Conservation (phyloP, 2,797 vertebrate genomes). For the Parotocinclus haroldoi region DNA sequence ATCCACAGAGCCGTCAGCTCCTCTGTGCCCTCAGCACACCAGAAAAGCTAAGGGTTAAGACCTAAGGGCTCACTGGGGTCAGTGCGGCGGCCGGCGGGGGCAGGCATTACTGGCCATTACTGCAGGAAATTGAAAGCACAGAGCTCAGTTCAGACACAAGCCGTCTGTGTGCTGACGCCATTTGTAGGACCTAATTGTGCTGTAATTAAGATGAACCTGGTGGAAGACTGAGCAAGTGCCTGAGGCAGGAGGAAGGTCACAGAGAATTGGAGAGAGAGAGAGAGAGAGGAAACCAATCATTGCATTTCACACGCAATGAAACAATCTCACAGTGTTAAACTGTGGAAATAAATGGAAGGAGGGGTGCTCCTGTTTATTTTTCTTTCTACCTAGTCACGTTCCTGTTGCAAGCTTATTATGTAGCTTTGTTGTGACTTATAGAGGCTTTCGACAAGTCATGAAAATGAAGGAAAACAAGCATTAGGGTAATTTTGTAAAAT, state of each 20-base stretch:
- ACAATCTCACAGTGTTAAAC: conserved; percentile 35
- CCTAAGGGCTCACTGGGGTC: conserved; percentile 44
- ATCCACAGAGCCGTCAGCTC: conserved; percentile 27
- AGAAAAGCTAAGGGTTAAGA: conserved; percentile 40
- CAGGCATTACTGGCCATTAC: conserved; percentile 54
- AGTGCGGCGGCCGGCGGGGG: conserved; percentile 38
- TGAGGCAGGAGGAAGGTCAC: conserved; percentile 46
- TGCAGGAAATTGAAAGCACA: conserved; percentile 60
- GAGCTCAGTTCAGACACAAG: conserved; percentile 41
- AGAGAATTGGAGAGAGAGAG: conserved; percentile 45
- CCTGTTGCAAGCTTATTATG: background rate
- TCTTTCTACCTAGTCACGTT: background rate
- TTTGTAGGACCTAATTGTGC: conserved; percentile 69
- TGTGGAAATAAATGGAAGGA: conserved; percentile 21
- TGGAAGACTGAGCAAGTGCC: conserved; percentile 51
- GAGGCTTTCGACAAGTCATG: no score
- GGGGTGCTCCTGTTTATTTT: conserved; percentile 2
- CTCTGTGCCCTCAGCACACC: conserved; percentile 34
- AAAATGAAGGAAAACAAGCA: no score
- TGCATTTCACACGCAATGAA: conserved; percentile 39
- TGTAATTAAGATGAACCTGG: conserved; percentile 63
- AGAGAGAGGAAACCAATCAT: conserved; percentile 47
- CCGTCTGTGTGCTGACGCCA: conserved; percentile 47
- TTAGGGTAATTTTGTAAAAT: no score
- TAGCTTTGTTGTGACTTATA: background rate